These are phyloP conservation scores for Argynnis bischoffii DNA, from an alignment of 2,888 invertebrate species.

Conservation along the genomic window DNA sequence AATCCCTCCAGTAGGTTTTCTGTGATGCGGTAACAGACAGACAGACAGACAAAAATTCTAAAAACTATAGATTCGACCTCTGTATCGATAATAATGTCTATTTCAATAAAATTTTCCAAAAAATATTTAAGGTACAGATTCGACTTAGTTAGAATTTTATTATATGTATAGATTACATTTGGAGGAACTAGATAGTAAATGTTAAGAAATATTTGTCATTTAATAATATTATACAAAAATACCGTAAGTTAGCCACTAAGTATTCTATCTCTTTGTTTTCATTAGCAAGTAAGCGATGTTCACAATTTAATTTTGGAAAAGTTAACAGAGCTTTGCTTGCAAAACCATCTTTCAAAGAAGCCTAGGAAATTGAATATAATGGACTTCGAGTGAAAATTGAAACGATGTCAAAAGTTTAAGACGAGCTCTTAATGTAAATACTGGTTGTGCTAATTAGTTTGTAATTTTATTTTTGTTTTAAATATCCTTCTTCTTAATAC, in stretches of 20 bases:
- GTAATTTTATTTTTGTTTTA: slow-evolving; percentile 5
- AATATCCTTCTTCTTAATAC: neutral
- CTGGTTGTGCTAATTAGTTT: slow-evolving; percentile 2
- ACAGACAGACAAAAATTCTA: too few relatives aligned
- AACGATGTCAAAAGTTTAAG: slow-evolving; percentile 25
- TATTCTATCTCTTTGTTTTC: slow-evolving; percentile 1
- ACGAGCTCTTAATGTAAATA: slow-evolving; percentile 19
- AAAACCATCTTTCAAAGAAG: slow-evolving; percentile 27
- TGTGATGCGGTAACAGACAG: too few relatives aligned
- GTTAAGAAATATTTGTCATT: too few relatives aligned
- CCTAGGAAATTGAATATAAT: slow-evolving; percentile 32
- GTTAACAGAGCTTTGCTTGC: slow-evolving; percentile 27
- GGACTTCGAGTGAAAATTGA: slow-evolving; percentile 30
- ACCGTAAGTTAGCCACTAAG: neutral
- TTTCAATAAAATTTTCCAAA: too few relatives aligned
- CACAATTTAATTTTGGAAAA: slow-evolving; percentile 27
- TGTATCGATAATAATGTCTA: too few relatives aligned
- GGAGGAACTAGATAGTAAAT: too few relatives aligned
- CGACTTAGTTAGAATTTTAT: too few relatives aligned
- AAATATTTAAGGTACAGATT: too few relatives aligned
- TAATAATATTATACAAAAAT: neutral
- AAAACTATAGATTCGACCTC: too few relatives aligned
- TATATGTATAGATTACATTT: too few relatives aligned
- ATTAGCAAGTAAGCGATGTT: slow-evolving; percentile 12
- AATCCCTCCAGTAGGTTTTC: too few relatives aligned